A percentile compares a stretch with the other conserved stretches of the same genome.
Conservation (phyloP, 2,113 vertebrate genomes). For the Pteronura brasiliensis region DNA sequence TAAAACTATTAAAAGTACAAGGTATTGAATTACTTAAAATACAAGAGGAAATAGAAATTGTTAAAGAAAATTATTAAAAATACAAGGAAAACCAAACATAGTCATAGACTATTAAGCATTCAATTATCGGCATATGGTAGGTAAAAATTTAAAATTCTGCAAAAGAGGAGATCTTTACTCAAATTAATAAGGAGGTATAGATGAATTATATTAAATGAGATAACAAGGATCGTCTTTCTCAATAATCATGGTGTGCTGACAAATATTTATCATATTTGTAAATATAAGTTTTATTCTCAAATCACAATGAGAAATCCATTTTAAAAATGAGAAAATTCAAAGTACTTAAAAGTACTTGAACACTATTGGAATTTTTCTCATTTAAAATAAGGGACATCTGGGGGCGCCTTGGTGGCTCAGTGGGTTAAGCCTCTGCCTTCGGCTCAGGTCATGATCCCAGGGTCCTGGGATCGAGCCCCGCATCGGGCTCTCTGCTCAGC, state of each 20-base stretch:
- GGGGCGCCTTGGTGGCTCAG: background rate
- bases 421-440: background rate
- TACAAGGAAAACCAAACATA: background rate
- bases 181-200: background rate
- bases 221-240: background rate
- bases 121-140: background rate
- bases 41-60: background rate
- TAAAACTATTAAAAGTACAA: background rate
- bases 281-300: background rate
- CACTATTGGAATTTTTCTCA: background rate
- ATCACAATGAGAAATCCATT: background rate
- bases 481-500: too few species aligned
- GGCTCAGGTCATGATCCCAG: too few species aligned
- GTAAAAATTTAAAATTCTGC: background rate
- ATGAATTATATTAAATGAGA: background rate
- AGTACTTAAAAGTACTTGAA: background rate
- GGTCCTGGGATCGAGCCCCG: too few species aligned
- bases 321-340: background rate
- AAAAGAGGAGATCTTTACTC: background rate
- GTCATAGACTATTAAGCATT: background rate
- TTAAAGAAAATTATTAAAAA: background rate
- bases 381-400: background rate
- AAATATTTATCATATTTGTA: background rate
- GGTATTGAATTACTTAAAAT: background rate
- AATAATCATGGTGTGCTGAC: background rate